Conservation (phyloP, 2,888 invertebrate genomes). For the Arge pagana region DNA sequence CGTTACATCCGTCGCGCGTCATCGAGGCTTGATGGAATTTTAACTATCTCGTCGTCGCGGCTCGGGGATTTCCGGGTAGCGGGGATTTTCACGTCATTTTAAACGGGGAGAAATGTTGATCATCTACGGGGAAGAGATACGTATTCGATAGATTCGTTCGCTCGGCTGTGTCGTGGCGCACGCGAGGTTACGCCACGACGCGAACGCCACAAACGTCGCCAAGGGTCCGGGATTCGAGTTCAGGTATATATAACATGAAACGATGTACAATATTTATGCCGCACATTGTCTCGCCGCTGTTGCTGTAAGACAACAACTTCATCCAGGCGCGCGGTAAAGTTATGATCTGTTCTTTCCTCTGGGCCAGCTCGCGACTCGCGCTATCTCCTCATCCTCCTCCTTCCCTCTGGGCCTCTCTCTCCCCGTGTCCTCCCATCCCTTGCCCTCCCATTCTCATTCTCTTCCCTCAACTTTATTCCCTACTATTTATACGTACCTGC, state of each 20-base stretch:
- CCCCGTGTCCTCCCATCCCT: slow-evolving; percentile 21
- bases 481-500: slow-evolving; percentile 3
- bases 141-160: slow-evolving; percentile 13
- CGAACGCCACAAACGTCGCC: slow-evolving; percentile 18
- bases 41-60: no score
- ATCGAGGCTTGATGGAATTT: no score
- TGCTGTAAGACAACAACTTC: slow-evolving; percentile 53
- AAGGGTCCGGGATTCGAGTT: slow-evolving; percentile 22
- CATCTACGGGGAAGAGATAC: no score
- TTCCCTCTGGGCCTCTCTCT: slow-evolving; percentile 15
- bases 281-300: slow-evolving; percentile 51
- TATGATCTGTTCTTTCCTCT: slow-evolving; percentile 22
- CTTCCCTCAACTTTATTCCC: not conserved
- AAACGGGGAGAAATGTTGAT: not conserved
- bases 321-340: slow-evolving; percentile 44
- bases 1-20: no score
- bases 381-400: slow-evolving; percentile 20
- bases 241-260: slow-evolving; percentile 48
- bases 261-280: slow-evolving; percentile 56
- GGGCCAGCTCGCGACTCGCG: slow-evolving; percentile 22
- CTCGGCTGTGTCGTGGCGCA: not conserved
- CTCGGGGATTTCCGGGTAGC: no score
- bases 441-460: slow-evolving; percentile 1
- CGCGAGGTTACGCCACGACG: no score
- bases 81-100: no score